phyloP scores from a whole-genome alignment of 1,140 invertebrate genomes.

The Leptinotarsa texana region DNA sequence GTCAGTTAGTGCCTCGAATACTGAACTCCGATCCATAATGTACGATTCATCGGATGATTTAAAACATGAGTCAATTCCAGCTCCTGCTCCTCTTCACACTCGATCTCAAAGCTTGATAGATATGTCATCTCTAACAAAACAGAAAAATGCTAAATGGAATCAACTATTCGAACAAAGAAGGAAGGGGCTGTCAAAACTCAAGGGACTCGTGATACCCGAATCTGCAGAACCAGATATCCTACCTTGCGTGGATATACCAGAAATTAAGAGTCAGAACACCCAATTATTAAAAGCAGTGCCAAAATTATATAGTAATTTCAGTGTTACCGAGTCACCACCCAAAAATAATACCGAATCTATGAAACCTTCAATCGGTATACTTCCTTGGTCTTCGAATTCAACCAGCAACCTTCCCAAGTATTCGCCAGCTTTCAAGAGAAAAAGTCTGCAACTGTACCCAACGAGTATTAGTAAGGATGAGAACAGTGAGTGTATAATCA shows the following conservation, averaged over 20 bases:
- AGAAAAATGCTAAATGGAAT: conserved; percentile 60
- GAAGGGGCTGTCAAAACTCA: conserved; percentile 78
- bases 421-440: conserved; percentile 81
- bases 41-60: conserved; percentile 36
- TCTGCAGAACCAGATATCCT: conserved; percentile 55
- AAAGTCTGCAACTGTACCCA: conserved; percentile 70
- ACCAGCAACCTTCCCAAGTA: conserved; percentile 71
- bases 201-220: conserved; percentile 85
- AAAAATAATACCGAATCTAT: conserved; percentile 9
- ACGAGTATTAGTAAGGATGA: conserved; percentile 54
- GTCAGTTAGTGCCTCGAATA: conserved; percentile 40
- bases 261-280: conserved; percentile 73
- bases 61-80: conserved; percentile 19
- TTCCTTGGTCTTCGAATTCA: conserved; percentile 60
- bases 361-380: conserved; percentile 37
- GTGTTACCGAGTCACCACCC: conserved; percentile 18
- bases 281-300: conserved; percentile 64
- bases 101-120: conserved; percentile 59
- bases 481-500: conserved; percentile 53
- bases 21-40: conserved; percentile 37
- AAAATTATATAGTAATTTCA: conserved; percentile 31
- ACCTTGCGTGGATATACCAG: conserved; percentile 71
- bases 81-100: conserved; percentile 48
- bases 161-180: conserved; percentile 77
- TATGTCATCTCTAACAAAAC: conserved; percentile 55